phyloP scores from a whole-genome alignment of 2,888 invertebrate genomes.

The Yponomeuta malinellus region DNA sequence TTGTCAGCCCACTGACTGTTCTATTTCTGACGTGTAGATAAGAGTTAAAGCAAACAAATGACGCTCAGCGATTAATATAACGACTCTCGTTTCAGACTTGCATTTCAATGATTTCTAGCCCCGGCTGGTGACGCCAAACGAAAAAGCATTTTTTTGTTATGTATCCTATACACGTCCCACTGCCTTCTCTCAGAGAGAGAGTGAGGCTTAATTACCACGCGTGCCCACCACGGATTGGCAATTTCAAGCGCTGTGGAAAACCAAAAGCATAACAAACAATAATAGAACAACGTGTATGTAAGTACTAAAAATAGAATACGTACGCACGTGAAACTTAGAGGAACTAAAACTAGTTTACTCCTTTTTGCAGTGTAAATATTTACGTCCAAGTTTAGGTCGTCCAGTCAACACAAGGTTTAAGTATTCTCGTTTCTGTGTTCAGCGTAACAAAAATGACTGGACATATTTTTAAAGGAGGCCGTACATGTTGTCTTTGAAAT shows the following conservation, averaged over 20 bases:
- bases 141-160: not conserved
- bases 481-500: not conserved
- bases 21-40: not conserved
- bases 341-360: not conserved
- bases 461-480: not conserved
- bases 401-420: too few relatives aligned
- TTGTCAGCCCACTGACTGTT: not conserved
- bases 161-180: too few relatives aligned
- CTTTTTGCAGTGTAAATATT: not conserved
- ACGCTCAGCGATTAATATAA: not conserved
- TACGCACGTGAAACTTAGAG: not conserved
- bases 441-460: too few relatives aligned
- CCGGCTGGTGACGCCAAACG: not conserved
- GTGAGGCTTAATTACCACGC: too few relatives aligned
- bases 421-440: too few relatives aligned
- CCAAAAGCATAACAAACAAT: not conserved
- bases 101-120: not conserved
- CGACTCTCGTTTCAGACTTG: not conserved
- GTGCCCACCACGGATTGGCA: too few relatives aligned
- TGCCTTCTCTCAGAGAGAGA: too few relatives aligned
- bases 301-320: not conserved
- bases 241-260: not conserved
- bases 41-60: not conserved
- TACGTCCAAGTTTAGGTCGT: not conserved
- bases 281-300: not conserved